Evolutionary conservation across 2,888 invertebrate species (phyloP), one percentile per base, ranked within the genome.

Genomic region (Andrena dorsata): DNA sequence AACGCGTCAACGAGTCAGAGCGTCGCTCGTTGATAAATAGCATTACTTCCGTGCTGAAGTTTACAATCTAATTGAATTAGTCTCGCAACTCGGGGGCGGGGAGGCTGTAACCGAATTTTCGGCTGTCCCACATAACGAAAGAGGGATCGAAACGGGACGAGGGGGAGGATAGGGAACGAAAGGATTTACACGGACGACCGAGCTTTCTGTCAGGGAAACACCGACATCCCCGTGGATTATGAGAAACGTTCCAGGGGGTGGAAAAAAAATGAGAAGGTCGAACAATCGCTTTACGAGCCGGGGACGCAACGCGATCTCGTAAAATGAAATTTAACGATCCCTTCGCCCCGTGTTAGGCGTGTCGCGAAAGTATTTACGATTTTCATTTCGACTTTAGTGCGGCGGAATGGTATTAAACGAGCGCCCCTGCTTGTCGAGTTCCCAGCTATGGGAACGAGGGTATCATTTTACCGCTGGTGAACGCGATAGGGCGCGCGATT

Each of bases 51-150:
- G 2, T 26, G 66, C 23, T 8, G 66, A 83, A 80, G 76, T 85
- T 65, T 76, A 58, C 69, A 32, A 32, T 71, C 47, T 73, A 78
- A 85, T 73, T 61, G 74, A 83, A 76, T 83, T 64, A 77, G 71
- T 8, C 63, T 73, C 68, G 64, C 16, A 16, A 28, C 71, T 70
- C 28, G 58, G 26, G 35, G 49, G 79, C 6, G 49, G 65, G 41
- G 16, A 41, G 41, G 16, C 16, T 66, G 58, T 76, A 86, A 77
- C 78, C 75, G 65, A 83, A 86, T 86, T 80, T 86, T 80, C 64
- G 63, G 71, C 56, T 74, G 76, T 65, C 26, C 70, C 72, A 61
- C 60, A 56, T 72, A 51, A 66, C 58, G 20, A 77, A 71, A 47
- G 51, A 26, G 28, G 30, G 30, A 51, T 26, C 1, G 16, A 56